phyloP scores from a whole-genome alignment of 2,797 vertebrate genomes.

The Picus viridis region DNA sequence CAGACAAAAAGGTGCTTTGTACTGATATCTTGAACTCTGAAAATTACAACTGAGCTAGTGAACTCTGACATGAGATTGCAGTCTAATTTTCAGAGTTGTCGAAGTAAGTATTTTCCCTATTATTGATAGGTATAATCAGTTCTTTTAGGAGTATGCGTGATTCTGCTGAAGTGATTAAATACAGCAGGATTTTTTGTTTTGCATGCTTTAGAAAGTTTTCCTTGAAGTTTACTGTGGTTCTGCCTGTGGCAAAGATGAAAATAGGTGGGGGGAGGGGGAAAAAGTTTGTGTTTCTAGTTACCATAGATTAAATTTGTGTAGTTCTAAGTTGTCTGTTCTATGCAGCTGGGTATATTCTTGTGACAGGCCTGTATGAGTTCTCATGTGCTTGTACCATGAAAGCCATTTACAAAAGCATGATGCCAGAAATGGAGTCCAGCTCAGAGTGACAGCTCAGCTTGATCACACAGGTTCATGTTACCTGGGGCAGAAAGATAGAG shows the following conservation, averaged over 20 bases:
- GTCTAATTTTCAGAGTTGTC: neutral
- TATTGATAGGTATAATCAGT: neutral
- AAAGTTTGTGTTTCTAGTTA: neutral
- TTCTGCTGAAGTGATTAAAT: neutral
- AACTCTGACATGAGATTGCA: neutral
- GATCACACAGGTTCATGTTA: neutral
- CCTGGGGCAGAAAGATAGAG: neutral
- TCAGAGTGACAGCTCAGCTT: neutral
- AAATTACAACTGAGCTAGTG: neutral
- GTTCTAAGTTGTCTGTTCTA: neutral
- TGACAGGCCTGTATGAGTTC: neutral
- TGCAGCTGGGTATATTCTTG: neutral
- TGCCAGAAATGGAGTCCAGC: neutral
- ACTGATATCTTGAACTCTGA: neutral
- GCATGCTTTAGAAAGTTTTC: neutral
- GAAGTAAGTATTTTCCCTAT: neutral
- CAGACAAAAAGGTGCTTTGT: slow-evolving; percentile 63
- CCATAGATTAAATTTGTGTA: neutral
- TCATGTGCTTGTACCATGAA: rapidly evolving
- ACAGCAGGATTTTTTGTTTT: neutral
- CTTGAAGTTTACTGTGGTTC: neutral
- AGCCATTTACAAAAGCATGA: neutral
- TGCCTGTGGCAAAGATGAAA: neutral
- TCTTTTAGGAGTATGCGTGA: neutral
- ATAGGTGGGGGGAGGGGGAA: neutral